These are phyloP conservation scores for Merodon equestris DNA, from an alignment of 2,888 invertebrate species.

Conservation along the genomic window DNA sequence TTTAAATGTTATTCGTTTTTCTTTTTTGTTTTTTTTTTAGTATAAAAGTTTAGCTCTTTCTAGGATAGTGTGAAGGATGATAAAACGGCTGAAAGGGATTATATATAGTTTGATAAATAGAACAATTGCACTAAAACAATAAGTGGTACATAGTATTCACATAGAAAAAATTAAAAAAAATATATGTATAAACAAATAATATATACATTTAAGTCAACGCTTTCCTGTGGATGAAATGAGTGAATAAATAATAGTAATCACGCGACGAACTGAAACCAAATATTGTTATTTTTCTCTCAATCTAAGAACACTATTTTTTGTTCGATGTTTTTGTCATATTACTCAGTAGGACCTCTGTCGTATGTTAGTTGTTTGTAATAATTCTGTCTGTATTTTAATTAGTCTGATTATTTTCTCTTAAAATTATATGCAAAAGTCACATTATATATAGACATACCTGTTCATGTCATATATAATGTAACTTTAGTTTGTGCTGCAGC, in stretches of 20 bases:
- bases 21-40: constrained; percentile 20
- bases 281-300: constrained; percentile 35
- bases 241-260: constrained; percentile 9
- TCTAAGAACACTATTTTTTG: constrained; percentile 55
- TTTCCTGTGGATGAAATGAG: constrained; percentile 26
- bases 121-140: constrained; percentile 20
- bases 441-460: constrained; percentile 17
- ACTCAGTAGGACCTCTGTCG: constrained; percentile 24
- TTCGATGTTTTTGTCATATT: constrained; percentile 64
- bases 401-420: constrained; percentile 46
- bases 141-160: constrained; percentile 1
- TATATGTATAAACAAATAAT: constrained; percentile 23
- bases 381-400: constrained; percentile 29
- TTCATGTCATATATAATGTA: constrained; percentile 2
- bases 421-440: constrained; percentile 63
- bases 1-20: constrained; percentile 47
- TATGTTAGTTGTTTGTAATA: no score
- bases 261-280: constrained; percentile 44
- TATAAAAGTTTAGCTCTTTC: neutral
- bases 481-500: constrained; percentile 60
- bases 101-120: constrained; percentile 30
- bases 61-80: neutral
- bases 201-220: constrained; percentile 6
- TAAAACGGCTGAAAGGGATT: neutral
- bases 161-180: neutral